Evolutionary conservation across 2,888 invertebrate species (phyloP), one percentile per base, ranked within the genome.

Genomic region (Sicus ferrugineus): DNA sequence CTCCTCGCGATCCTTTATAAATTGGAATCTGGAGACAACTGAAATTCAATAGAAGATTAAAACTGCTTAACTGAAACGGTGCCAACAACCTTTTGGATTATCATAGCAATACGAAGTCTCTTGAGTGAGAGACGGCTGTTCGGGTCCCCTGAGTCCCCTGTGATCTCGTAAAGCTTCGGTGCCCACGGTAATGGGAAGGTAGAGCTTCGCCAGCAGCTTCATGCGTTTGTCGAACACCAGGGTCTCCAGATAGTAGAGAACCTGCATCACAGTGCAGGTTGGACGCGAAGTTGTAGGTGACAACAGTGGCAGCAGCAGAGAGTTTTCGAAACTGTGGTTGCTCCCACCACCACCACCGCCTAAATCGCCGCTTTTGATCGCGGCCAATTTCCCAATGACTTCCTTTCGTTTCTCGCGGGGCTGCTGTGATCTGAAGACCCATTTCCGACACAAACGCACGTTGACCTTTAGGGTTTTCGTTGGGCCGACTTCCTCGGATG

Each of bases 101-200:
- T 68, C 68, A 34, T 62, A 67, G 21, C 50, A 67, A 5, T 50
- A 50, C 1, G 14, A n/a, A n/a, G n/a, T n/a, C n/a, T n/a, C n/a
- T n/a, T n/a, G n/a, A n/a, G n/a, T n/a, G n/a, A n/a, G n/a, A n/a
- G n/a, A n/a, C n/a, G n/a, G n/a, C 2, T 42, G 42, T 14, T 3
- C 42, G n/a, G 14, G 11, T n/a, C 42, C 11, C n/a, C 42, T 4
- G 3, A 9, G 0, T 3, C 42, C 0, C 11, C 61, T 46, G 66
- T 64, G 63, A 7, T 65, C 42, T 26, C 64, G 56, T 19, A 74
- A 23, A 1, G 73, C 70, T 52, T 66, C 72, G 52, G 77, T 77
- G 16, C 75, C 77, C 28, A 83, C 77, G 23, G 73, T 58, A 2
- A 83, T 73, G 1, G 83, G 83, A 16, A 82, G 64, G 58, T 62